Evolutionary conservation across 2,888 invertebrate genomes (phyloP), one percentile per base, ranked within the genome.

Genomic region (Synanthedon vespiformis): DNA sequence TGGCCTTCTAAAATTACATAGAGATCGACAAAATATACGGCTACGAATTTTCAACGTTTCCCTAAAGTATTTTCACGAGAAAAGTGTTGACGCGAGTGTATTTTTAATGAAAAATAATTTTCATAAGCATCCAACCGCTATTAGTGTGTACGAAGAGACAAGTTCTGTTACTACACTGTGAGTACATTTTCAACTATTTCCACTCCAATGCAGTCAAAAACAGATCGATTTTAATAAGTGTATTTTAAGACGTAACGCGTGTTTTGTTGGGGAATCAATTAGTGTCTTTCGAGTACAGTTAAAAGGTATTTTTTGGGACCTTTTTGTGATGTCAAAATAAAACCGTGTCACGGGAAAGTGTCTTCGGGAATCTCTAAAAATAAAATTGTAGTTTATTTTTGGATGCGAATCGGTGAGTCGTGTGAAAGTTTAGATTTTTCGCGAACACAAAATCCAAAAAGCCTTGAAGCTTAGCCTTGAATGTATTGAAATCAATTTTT

Each of bases 1-100:
- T 74, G 74, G 79, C 76, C 80, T 75, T 83, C 86, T 88, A 87
- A 86, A 82, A 85, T 88, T 88, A 88, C 87, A 81, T 72, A 65
- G 67, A 70, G 75, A 74, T 67, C 57, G 66, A 74, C 68, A 72
- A 80, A 79, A 76, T 70, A 68, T 70, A 8, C 10, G 34, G 34
- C 34, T 6, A 34, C 34, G 34, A 8, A 34, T 34, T 34, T 34
- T 10, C 8, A 10, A 8, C 10, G 34, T 34, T 34, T 34, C 2
- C 34, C 8, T 34, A 5, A 2, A 6, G 34, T 34, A 34, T 34
- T 74, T 77, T 81, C 74, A 65, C 70, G 67, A 69, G 63, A 62
- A 60, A 64, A 68, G 77, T 76, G 74, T 64, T 70, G 64, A 61
- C 76, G 75, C 74, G 74, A 68, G 81, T 77, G 80, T 59, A 49